A percentile compares a stretch with the other conserved stretches of the same genome.
Conservation (phyloP, 2,797 vertebrate species). For the Gallinago stenura region DNA sequence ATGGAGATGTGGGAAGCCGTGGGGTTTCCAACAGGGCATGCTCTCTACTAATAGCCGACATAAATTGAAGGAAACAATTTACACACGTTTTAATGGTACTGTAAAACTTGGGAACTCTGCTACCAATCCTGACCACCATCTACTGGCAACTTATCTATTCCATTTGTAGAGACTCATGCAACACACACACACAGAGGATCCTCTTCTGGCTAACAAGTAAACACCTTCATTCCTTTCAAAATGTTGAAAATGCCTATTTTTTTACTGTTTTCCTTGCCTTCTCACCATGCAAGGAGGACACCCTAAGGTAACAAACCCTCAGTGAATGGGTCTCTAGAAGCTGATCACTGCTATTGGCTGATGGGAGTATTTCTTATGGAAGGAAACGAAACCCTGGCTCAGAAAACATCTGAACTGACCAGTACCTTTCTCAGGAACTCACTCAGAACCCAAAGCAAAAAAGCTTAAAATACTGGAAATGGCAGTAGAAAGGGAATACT, state of each 20-base stretch:
- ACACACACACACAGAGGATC: not conserved
- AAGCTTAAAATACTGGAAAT: not conserved
- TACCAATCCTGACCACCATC: not conserved
- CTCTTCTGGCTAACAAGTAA: not conserved
- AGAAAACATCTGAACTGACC: conserved; percentile 12
- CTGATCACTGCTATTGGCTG: not conserved
- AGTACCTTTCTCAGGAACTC: not conserved
- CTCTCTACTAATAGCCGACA: not conserved
- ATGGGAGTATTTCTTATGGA: not conserved
- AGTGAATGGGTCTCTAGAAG: not conserved
- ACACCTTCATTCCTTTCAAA: not conserved
- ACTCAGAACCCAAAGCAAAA: not conserved
- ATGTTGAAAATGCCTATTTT: not conserved
- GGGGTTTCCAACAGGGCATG: not conserved
- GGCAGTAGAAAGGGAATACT: not conserved
- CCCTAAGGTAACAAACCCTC: not conserved
- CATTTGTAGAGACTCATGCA: not conserved
- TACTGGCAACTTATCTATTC: not conserved
- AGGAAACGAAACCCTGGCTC: not conserved
- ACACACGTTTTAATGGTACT: not conserved
- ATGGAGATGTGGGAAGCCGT: not conserved
- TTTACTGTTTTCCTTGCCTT: not conserved
- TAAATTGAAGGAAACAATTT: not conserved
- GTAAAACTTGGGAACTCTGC: not conserved
- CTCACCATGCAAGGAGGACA: not conserved